Conservation (phyloP, 2,113 vertebrate genomes). For the Passer montanus region DNA sequence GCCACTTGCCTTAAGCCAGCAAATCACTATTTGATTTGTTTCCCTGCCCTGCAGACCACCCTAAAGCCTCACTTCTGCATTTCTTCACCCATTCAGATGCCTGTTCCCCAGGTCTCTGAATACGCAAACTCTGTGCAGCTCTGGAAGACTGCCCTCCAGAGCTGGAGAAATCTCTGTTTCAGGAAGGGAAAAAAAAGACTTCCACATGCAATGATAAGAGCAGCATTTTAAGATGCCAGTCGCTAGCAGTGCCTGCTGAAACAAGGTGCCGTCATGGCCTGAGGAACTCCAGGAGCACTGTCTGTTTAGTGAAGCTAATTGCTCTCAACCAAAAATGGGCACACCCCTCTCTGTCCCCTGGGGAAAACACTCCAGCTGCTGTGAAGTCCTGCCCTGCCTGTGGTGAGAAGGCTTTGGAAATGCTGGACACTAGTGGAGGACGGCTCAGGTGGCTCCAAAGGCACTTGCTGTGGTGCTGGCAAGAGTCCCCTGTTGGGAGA, state of each 20-base stretch:
- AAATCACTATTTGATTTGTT: neutral
- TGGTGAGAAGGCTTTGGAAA: neutral
- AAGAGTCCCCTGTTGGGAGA: rapidly evolving
- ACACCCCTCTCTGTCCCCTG: rapidly evolving
- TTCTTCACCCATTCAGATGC: neutral
- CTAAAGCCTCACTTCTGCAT: neutral
- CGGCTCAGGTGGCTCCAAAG: neutral
- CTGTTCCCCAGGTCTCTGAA: rapidly evolving
- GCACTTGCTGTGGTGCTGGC: rapidly evolving
- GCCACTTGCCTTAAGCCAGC: neutral
- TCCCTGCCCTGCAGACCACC: neutral
- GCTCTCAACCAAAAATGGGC: neutral
- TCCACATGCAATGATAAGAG: neutral
- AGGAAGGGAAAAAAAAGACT: neutral
- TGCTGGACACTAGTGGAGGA: neutral
- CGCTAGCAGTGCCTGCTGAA: neutral
- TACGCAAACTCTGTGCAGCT: too few species aligned
- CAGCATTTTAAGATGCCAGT: neutral
- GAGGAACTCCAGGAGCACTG: neutral
- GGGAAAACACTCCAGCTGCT: neutral
- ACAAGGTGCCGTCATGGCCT: neutral
- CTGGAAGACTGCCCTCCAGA: neutral
- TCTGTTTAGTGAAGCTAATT: neutral
- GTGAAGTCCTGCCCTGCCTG: neutral
- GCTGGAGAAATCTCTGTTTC: neutral